phyloP scores from a whole-genome alignment of 2,888 invertebrate species.

The Ophraella communa region DNA sequence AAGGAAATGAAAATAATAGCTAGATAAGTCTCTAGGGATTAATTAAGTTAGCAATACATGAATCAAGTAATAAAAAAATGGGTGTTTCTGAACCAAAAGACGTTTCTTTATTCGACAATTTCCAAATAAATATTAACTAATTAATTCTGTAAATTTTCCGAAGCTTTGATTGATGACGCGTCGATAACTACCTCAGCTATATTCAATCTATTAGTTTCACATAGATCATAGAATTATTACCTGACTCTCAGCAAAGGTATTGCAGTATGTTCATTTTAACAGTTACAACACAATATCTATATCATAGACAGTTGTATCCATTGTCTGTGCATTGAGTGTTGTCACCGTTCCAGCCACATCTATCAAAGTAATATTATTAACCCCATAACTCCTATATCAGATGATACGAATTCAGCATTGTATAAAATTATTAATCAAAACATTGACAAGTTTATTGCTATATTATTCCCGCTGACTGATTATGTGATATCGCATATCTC shows the following conservation, averaged over 20 bases:
- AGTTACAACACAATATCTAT: neutral
- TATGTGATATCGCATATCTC: neutral
- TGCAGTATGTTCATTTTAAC: neutral
- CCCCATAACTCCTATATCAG: slow-evolving; percentile 17
- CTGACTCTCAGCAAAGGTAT: neutral
- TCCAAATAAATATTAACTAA: too few relatives aligned
- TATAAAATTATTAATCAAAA: slow-evolving; percentile 31
- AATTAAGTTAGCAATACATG: too few relatives aligned
- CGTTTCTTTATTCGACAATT: too few relatives aligned
- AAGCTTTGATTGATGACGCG: too few relatives aligned
- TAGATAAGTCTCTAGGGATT: too few relatives aligned
- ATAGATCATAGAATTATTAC: neutral
- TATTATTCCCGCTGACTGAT: slow-evolving; percentile 33
- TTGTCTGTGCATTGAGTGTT: slow-evolving; percentile 8
- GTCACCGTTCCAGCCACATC: slow-evolving; percentile 17
- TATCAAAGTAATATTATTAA: slow-evolving; percentile 23
- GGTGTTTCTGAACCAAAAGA: too few relatives aligned
- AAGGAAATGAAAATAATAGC: too few relatives aligned
- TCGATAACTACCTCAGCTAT: too few relatives aligned
- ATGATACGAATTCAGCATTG: slow-evolving; percentile 16
- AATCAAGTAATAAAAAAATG: too few relatives aligned
- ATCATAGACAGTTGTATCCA: neutral
- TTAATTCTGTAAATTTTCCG: too few relatives aligned
- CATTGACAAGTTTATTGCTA: slow-evolving; percentile 34
- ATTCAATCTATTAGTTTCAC: too few relatives aligned